Evolutionary conservation across 2,113 vertebrate genomes (phyloP).

Genomic region (Saccopteryx leptura): DNA sequence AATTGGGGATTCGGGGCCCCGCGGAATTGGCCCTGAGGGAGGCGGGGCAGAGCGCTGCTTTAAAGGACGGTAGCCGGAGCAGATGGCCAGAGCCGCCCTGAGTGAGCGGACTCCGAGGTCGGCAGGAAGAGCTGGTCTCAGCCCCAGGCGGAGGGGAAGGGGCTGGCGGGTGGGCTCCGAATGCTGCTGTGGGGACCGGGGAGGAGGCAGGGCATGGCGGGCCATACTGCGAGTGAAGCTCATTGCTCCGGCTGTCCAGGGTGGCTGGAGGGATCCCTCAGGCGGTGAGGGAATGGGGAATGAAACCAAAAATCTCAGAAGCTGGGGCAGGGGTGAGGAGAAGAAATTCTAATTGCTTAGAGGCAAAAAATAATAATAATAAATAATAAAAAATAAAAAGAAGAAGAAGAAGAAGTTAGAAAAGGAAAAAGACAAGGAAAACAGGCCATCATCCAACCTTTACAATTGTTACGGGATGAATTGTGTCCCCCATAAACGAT

Average conservation of each 20-base stretch:
- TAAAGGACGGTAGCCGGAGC: neutral
- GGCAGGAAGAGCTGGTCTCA: rapidly evolving
- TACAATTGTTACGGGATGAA: rapidly evolving
- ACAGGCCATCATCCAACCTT: neutral
- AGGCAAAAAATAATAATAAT: neutral
- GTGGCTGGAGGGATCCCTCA: rapidly evolving
- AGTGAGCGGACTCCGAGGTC: neutral
- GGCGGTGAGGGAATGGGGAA: neutral
- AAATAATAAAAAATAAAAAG: too few relatives aligned
- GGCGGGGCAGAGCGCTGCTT: neutral
- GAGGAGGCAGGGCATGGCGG: neutral
- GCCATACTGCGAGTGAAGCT: rapidly evolving
- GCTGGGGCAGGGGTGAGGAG: too few relatives aligned
- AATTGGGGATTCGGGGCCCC: slow-evolving; percentile 27
- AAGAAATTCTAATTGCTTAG: neutral
- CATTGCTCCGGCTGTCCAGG: neutral
- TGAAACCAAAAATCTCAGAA: neutral
- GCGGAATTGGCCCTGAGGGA: neutral
- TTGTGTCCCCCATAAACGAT: too few relatives aligned
- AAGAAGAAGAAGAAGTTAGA: neutral
- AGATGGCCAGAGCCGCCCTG: neutral
- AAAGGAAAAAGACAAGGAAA: neutral
- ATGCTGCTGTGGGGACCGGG: neutral
- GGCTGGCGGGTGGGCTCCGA: neutral
- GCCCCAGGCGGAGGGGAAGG: rapidly evolving